These are phyloP conservation scores for Pterocles gutturalis DNA, from an alignment of 2,113 vertebrate genomes.

Conservation along the genomic window DNA sequence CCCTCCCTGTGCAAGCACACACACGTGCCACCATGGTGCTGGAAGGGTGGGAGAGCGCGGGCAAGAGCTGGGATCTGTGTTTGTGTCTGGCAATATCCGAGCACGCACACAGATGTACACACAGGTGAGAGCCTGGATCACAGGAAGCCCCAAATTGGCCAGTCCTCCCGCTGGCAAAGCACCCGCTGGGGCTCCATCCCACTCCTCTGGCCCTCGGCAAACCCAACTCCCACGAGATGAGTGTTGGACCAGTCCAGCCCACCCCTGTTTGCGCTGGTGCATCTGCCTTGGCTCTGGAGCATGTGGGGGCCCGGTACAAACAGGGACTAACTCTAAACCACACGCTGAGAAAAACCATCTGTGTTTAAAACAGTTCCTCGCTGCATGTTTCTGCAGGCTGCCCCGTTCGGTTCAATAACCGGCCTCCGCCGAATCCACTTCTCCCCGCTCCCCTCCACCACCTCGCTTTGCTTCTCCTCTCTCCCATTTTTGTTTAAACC, in stretches of 20 bases:
- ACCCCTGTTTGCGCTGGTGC: conserved; percentile 23
- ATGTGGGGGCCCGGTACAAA: background rate
- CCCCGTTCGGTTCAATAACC: background rate
- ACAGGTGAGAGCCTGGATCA: background rate
- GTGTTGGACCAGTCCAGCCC: background rate
- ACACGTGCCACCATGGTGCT: fast-evolving
- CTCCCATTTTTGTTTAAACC: background rate
- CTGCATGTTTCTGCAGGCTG: background rate
- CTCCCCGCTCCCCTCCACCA: background rate
- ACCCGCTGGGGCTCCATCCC: background rate
- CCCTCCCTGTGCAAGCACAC: background rate
- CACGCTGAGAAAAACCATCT: background rate
- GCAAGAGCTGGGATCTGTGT: background rate
- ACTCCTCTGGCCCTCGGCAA: background rate
- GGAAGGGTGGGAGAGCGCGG: background rate
- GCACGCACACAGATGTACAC: background rate
- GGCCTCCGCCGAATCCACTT: fast-evolving
- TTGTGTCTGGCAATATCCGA: background rate
- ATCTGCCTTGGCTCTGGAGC: background rate
- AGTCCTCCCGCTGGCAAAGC: background rate
- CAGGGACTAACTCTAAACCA: conserved; percentile 1
- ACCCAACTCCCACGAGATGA: background rate
- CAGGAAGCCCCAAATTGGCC: background rate
- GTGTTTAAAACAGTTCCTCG: background rate
- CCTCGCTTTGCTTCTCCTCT: background rate